Evolutionary conservation across 1,140 invertebrate species (phyloP).

Genomic region (Trypoxylus dichotomus): DNA sequence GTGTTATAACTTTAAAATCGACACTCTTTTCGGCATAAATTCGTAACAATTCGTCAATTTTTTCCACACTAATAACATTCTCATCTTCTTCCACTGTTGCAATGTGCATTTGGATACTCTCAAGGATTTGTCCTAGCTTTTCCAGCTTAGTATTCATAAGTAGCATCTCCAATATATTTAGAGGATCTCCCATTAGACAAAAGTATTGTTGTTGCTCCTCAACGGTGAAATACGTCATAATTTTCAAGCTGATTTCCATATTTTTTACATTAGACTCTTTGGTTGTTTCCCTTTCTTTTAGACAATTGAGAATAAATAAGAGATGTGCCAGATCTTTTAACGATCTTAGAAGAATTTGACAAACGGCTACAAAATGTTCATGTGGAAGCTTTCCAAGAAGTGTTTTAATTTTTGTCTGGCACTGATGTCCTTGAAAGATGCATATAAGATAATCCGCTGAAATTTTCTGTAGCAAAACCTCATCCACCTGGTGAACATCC

Average conservation of each 20-base stretch:
- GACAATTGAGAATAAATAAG: slow-evolving; percentile 63
- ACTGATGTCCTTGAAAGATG: slow-evolving; percentile 53
- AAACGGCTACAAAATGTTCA: slow-evolving; percentile 60
- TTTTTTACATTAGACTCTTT: slow-evolving; percentile 59
- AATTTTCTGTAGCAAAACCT: slow-evolving; percentile 43
- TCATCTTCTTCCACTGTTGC: slow-evolving; percentile 43
- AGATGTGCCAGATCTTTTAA: slow-evolving; percentile 64
- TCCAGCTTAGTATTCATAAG: slow-evolving; percentile 77
- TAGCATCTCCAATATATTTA: slow-evolving; percentile 72
- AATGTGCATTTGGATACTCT: slow-evolving; percentile 46
- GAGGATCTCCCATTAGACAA: slow-evolving; percentile 66
- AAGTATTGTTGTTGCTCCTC: slow-evolving; percentile 61
- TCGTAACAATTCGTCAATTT: slow-evolving; percentile 67
- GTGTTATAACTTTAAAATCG: slow-evolving; percentile 64
- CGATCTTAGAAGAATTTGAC: slow-evolving; percentile 63
- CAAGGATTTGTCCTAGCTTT: slow-evolving; percentile 61
- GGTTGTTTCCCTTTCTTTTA: slow-evolving; percentile 49
- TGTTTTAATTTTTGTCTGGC: slow-evolving; percentile 51
- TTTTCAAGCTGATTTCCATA: slow-evolving; percentile 60
- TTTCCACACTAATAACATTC: slow-evolving; percentile 55
- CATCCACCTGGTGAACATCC: slow-evolving; percentile 35
- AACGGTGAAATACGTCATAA: slow-evolving; percentile 61
- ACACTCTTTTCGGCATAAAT: slow-evolving; percentile 74
- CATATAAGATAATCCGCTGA: slow-evolving; percentile 55
- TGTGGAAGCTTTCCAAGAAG: slow-evolving; percentile 58